Base-by-base conservation (phyloP, 2,888 invertebrate species). In the Cryptocephalus moraei region DNA sequence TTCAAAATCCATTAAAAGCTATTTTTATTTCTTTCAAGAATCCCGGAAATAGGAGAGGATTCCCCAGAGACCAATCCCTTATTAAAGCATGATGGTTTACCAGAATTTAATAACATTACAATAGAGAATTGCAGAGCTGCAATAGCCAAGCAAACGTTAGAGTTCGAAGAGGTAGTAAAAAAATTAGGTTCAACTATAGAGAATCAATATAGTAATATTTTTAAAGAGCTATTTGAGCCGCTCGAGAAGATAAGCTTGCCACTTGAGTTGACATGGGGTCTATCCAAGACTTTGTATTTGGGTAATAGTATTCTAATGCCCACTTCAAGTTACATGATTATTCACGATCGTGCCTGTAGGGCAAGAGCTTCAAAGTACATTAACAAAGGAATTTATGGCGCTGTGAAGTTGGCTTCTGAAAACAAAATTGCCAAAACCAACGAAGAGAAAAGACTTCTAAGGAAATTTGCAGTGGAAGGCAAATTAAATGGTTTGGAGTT, bases 21-120 rank as follows among this genome's bases (percentile, higher is more conserved):
- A 22, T 22, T 22, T 22, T 22, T 22, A 22, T 22, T 6, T 22
- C 22, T 34, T 56, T 56, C 70, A 68, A 86, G 86, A 53, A 80
- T 88, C 53, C 88, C 87, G 49, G 87, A 88, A 76, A 86, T 88
- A 50, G 87, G 87, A 2, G 88, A 87, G 65, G 91, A 93, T 71
- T 75, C 80, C 11, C 78, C 81, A 9, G 84, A 86, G 44, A 82
- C 84, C 58, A 87, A 87, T 68, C 79, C 83, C 3, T 69, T 92
- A 13, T 68, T 91, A 8, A 79, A 83, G 51, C 79, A 83, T 47
- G 79, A 82, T 59, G 84, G 84, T 0, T 72, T 86, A 39, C 92
- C 92, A 6, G 84, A 88, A 62, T 93, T 92, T 66, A 84, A 80
- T 59, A 79, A 81, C 51, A 74, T 93, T 13, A 82, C 85, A 1